These are phyloP conservation scores for Podargus strigoides DNA, from an alignment of 2,797 vertebrate genomes.

Conservation along the genomic window DNA sequence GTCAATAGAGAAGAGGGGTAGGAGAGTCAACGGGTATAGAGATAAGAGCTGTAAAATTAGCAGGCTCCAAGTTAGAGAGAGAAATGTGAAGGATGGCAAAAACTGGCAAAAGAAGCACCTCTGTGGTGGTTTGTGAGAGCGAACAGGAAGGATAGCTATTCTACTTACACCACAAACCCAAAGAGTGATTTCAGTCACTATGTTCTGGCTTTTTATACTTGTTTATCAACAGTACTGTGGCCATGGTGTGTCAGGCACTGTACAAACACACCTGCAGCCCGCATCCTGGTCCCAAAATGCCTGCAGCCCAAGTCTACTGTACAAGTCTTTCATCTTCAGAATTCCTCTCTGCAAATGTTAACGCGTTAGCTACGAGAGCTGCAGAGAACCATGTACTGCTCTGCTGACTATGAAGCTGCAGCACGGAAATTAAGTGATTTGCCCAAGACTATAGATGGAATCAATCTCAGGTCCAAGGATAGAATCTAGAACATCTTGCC, in stretches of 20 bases:
- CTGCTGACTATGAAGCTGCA: not conserved
- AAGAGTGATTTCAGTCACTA: not conserved
- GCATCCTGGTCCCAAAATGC: not conserved
- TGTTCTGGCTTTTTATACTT: not conserved
- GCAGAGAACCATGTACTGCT: not conserved
- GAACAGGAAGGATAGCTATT: not conserved
- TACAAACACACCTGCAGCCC: conserved; percentile 33
- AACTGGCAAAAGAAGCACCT: not conserved
- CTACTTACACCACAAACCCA: not conserved
- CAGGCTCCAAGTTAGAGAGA: not conserved
- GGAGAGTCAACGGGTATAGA: not conserved
- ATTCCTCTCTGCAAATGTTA: not conserved
- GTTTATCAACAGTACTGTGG: not conserved
- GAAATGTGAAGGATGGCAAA: not conserved
- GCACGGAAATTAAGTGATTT: not conserved
- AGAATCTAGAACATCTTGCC: not conserved
- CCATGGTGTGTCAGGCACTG: not conserved
- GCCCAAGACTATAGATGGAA: not conserved
- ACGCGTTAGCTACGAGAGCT: not conserved
- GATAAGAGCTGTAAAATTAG: not conserved
- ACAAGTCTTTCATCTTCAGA: not conserved
- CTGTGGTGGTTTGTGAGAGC: not conserved
- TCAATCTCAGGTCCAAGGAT: not conserved
- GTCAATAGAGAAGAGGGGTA: not conserved
- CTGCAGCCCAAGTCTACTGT: not conserved